Evolutionary conservation across 2,888 invertebrate species (phyloP).

Genomic region (Spialia ferax): DNA sequence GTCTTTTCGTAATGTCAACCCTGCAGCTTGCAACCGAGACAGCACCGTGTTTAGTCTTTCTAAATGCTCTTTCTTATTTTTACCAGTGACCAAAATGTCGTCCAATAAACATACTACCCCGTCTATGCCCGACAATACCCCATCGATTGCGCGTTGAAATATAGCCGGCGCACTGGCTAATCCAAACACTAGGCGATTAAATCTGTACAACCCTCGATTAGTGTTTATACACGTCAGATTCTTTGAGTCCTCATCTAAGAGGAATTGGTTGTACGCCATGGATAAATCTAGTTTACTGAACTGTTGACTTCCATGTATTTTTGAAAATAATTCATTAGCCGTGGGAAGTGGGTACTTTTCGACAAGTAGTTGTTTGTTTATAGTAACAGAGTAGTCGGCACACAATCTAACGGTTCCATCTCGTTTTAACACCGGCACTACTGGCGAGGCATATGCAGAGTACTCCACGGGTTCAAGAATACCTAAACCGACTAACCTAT

Average conservation of each 20-base stretch:
- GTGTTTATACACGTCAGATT: constrained; percentile 42
- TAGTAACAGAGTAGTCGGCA: constrained; percentile 45
- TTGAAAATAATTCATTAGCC: constrained; percentile 44
- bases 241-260: constrained; percentile 41
- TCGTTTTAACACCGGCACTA: constrained; percentile 45
- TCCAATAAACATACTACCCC: constrained; percentile 43
- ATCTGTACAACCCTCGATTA: constrained; percentile 37
- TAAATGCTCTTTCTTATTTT: constrained; percentile 26
- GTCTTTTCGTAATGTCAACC: too few species aligned
- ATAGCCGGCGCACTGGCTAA: constrained; percentile 45
- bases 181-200: constrained; percentile 43
- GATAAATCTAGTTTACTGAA: constrained; percentile 44
- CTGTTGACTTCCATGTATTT: constrained; percentile 43
- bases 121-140: constrained; percentile 42
- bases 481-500: constrained; percentile 41
- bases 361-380: constrained; percentile 46
- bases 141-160: constrained; percentile 46
- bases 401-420: constrained; percentile 44
- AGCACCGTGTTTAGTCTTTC: constrained; percentile 41
- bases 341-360: constrained; percentile 49
- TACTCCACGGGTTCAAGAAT: constrained; percentile 42
- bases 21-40: constrained; percentile 28
- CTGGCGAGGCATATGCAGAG: constrained; percentile 44
- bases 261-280: constrained; percentile 44
- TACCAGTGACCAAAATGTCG: constrained; percentile 41